Evolutionary conservation across 2,888 invertebrate genomes (phyloP).

Genomic region (Eurytoma adleriae): DNA sequence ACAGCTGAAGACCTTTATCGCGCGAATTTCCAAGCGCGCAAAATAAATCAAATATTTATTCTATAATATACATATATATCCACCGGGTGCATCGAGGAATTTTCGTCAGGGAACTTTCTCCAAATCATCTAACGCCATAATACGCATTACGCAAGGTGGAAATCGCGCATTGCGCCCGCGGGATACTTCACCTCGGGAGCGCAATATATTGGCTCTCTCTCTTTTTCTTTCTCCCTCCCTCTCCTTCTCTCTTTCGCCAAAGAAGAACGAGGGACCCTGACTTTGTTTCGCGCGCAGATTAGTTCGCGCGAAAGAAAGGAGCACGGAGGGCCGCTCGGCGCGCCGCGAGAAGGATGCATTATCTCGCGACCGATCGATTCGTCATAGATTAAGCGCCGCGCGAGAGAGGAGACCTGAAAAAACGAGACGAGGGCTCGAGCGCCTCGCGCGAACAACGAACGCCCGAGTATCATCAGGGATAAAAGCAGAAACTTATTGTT

Average conservation of each 20-base stretch:
- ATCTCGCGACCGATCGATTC: slow-evolving; percentile 58
- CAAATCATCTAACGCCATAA: slow-evolving; percentile 16
- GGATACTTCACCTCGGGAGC: neutral
- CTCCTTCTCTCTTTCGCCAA: slow-evolving; percentile 17
- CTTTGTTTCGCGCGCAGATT: slow-evolving; percentile 43
- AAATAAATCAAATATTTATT: slow-evolving; percentile 51
- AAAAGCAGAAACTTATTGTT: no score
- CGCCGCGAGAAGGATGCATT: slow-evolving; percentile 52
- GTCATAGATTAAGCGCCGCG: slow-evolving; percentile 53
- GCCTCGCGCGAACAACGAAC: neutral
- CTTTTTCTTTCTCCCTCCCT: neutral
- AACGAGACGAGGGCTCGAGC: slow-evolving; percentile 20
- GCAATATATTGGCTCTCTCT: neutral
- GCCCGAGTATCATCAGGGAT: no score
- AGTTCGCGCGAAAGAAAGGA: slow-evolving; percentile 19
- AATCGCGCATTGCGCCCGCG: slow-evolving; percentile 46
- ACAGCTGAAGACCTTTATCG: neutral
- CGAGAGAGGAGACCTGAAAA: slow-evolving; percentile 20
- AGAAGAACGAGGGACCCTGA: slow-evolving; percentile 26
- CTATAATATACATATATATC: slow-evolving; percentile 41
- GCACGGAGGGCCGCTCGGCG: neutral
- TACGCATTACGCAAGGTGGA: slow-evolving; percentile 49
- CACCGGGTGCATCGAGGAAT: slow-evolving; percentile 22
- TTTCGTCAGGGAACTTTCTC: slow-evolving; percentile 44
- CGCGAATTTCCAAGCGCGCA: slow-evolving; percentile 3